Evolutionary conservation across 2,113 vertebrate species (phyloP).

Genomic region (Apistogramma diplotaenia): DNA sequence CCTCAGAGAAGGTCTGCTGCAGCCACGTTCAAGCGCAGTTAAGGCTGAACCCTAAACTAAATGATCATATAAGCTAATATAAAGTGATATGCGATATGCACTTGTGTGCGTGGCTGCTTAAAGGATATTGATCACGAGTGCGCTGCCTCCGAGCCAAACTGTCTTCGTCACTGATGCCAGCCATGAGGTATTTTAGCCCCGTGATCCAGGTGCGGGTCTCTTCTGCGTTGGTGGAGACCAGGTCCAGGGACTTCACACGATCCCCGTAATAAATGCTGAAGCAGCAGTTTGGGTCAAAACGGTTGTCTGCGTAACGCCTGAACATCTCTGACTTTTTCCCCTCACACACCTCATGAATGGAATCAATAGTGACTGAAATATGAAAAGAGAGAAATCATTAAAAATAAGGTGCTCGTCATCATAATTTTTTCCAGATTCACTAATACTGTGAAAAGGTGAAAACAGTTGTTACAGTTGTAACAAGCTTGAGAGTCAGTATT

Average conservation of each 20-base stretch:
- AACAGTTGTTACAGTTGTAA: too few species aligned
- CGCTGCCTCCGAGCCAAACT: constrained; percentile 91
- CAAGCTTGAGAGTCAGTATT: not conserved
- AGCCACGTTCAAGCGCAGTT: constrained; percentile 86
- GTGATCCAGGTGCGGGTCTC: constrained; percentile 93
- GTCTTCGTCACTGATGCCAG: constrained; percentile 96
- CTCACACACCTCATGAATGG: constrained; percentile 93
- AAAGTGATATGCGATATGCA: not conserved
- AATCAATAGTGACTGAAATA: constrained; percentile 83
- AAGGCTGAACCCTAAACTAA: constrained; percentile 63
- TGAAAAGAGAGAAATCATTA: not conserved
- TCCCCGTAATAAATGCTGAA: constrained; percentile 95
- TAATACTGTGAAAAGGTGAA: too few species aligned
- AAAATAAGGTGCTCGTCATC: not conserved
- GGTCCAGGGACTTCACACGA: constrained; percentile 88
- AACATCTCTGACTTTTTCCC: constrained; percentile 94
- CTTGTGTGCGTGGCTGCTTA: not conserved
- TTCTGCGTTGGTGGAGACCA: constrained; percentile 85
- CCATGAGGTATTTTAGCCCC: constrained; percentile 93
- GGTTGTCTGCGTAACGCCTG: constrained; percentile 85
- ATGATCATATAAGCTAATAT: not conserved
- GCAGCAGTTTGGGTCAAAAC: constrained; percentile 94
- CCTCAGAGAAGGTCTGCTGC: constrained; percentile 96
- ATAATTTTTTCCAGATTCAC: too few species aligned
- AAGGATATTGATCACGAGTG: constrained; percentile 98